Base-by-base conservation (phyloP, 1,140 invertebrate genomes). In the Antheraea mylitta region DNA sequence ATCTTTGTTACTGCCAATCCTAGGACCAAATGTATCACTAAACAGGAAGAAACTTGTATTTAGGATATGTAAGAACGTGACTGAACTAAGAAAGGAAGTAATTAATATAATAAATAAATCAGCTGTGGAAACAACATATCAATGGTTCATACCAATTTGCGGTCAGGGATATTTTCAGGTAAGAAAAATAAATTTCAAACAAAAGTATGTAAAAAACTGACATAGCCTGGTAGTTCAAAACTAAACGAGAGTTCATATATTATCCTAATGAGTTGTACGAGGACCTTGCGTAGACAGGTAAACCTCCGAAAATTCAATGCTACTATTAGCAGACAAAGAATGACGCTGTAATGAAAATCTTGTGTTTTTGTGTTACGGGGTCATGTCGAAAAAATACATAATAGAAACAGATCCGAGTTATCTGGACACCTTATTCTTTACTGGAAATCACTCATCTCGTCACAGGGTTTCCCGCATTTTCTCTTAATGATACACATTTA, bases 91-190 rank as follows among this genome's bases (percentile, higher is more conserved):
- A 70, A 85, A 76, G 58, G 79, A 84, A 58, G 72, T 74, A 11
- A 77, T 92, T n/a, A 83, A 83, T 66, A 83, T 92, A 10, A 61
- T 90, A 3, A 92, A 92, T 68, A 80, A 78, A 42, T 88, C 90
- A 6, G 58, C 74, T 19, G 77, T 90, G 0, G 88, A 92, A 42
- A 87, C 87, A 18, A 87, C 83, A 13, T 92, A 89, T 68, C 89
- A 92, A 63, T 92, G 89, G 89, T 72, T 89, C 19, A 64, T 90
- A 64, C 85, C 89, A 0, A 58, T 74, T 18, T 72, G 73, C 64
- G 88, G 86, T 13, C 85, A 85, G 67, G 88, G 86, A 37, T 83
- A 79, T 72, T 90, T 92, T 73, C 87, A 92, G 76, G 89, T 91
- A 77, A 68, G 67, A 36, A 16, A 58, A 30, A n/a, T 63, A 10